Base-by-base conservation (phyloP, 35 echinoderm and acorn worm genomes). In the Eucidaris tribuloides region DNA sequence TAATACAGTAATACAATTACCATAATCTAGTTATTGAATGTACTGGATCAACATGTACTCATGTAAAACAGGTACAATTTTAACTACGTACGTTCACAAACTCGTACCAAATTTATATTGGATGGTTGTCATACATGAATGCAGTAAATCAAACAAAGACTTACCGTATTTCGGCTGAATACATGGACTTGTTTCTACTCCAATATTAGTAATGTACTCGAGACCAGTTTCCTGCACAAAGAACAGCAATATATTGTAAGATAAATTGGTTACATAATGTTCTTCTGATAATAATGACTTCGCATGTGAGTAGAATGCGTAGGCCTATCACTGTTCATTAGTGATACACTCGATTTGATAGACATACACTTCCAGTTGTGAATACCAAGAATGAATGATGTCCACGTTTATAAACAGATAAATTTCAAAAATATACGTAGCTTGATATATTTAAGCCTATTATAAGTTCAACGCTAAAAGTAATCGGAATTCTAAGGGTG, bases 171-270 rank as follows among this genome's bases (percentile, higher is more conserved):
- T 27, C 32, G 36, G 81, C 42, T 1, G 25, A 65, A 41, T 4
- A 32, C 90, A 92, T 14, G 90, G 90, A 63, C 90, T 86, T 31
- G 90, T 92, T 39, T 92, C 90, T 6, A 92, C 62, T 7, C 76
- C 22, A 14, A 92, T 34, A 46, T 92, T 92, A 1, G 83, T 87
- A 15, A 92, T 80, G 65, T 71, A 86, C 2, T 86, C 79, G 2
- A 92, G 62, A 15, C 90, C 90, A 40, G 81, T 76, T 71, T 92
- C 44, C 90, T 92, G 64, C 11, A 82, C 13, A 3, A 38, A 65
- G 44, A 65, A 39, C 17, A 54, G 25, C 7, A 81, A 49, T 57
- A 56, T 40, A 44, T 35, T 79, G 34, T 0, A 25, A n/a, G 7
- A 29, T 24, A n/a, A 34, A 24, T 20, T 0, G 20, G 31, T 5